Conservation (phyloP, 2,797 vertebrate genomes). For the Cryptoblepharus egeriae region DNA sequence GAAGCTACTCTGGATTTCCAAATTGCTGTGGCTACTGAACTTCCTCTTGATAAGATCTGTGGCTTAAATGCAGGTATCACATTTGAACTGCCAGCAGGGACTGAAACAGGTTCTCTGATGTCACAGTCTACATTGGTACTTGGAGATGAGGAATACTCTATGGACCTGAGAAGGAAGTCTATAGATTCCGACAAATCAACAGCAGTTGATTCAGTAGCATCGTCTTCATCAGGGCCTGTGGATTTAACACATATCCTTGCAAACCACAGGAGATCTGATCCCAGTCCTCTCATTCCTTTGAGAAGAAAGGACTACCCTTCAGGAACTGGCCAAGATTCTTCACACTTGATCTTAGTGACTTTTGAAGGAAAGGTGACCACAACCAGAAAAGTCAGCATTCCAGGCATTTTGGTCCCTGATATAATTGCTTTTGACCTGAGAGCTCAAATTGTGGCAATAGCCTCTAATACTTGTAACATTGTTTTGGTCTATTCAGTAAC, state of each 20-base stretch:
- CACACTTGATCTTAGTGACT: conserved; percentile 88
- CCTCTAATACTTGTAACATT: conserved; percentile 89
- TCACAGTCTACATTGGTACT: conserved; percentile 67
- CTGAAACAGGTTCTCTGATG: conserved; percentile 71
- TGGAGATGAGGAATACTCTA: conserved; percentile 78
- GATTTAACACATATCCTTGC: conserved; percentile 88
- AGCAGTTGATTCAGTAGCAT: conserved; percentile 69
- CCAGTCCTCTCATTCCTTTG: conserved; percentile 84
- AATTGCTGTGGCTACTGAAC: conserved; percentile 90
- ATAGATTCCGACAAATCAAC: conserved; percentile 81
- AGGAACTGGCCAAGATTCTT: conserved; percentile 86
- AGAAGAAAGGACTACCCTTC: conserved; percentile 82
- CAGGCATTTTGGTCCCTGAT: conserved; percentile 91
- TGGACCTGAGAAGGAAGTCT: conserved; percentile 83
- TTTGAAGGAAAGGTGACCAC: conserved; percentile 91
- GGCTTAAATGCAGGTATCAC: conserved; percentile 85
- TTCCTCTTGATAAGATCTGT: conserved; percentile 88
- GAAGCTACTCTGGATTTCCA: conserved; percentile 86
- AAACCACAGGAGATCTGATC: conserved; percentile 86
- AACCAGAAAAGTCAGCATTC: conserved; percentile 90
- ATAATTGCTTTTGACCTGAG: conserved; percentile 87
- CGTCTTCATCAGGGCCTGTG: conserved; percentile 79
- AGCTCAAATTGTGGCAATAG: conserved; percentile 87
- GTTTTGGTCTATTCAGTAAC: conserved; percentile 89
- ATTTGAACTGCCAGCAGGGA: conserved; percentile 77